Percentiles rank a stretch among this genome's conserved stretches.
phyloP scores from a whole-genome alignment of 92 coral and sea anemone genomes.

The Anthopleura xanthogrammica region DNA sequence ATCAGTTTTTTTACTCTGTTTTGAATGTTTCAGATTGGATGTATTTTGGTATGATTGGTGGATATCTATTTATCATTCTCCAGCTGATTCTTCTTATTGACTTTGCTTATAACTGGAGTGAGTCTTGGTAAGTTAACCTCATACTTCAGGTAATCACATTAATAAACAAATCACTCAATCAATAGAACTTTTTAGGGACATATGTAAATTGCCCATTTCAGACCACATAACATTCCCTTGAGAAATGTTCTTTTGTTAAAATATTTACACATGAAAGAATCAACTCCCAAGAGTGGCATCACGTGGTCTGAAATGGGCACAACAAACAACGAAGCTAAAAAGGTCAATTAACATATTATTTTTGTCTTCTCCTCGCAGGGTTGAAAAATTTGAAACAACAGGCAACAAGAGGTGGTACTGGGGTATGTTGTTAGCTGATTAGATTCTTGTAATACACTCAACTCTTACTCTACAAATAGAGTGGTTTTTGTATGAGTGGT shows the following conservation, averaged over 20 bases:
- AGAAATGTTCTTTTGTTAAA: no score
- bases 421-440: constrained; percentile 53
- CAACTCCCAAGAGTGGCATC: no score
- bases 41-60: constrained; percentile 97
- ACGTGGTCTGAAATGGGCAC: no score
- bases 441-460: neutral
- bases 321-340: no score
- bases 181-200: neutral
- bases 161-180: neutral
- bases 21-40: constrained; percentile 74
- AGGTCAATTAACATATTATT: neutral
- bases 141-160: neutral
- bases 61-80: constrained; percentile 80
- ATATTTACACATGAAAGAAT: no score
- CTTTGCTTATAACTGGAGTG: constrained; percentile 96
- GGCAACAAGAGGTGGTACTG: constrained; percentile 94
- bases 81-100: constrained; percentile 86
- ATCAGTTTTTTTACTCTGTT: neutral
- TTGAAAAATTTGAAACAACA: constrained; percentile 86
- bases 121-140: constrained; percentile 71
- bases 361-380: constrained; percentile 48
- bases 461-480: neutral
- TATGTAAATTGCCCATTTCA: no score
- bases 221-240: no score
- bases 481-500: neutral